Base-by-base conservation (phyloP, 2,113 vertebrate genomes). In the Eulemur macaco region DNA sequence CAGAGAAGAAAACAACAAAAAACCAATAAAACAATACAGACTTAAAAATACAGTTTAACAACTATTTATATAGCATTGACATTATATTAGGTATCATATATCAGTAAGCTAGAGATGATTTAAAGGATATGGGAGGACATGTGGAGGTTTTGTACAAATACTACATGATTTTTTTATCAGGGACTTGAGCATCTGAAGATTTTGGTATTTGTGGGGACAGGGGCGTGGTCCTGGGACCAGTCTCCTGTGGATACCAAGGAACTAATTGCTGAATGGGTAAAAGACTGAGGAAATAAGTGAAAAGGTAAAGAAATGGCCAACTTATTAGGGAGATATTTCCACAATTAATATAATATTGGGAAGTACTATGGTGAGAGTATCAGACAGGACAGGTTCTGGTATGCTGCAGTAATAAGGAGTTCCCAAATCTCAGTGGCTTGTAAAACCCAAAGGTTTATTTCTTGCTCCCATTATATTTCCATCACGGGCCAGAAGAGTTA, bases 371-470 rank as follows among this genome's bases (percentile, higher is more conserved):
- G 20, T 54, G 5, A 56, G 29, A 12, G 6, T n/a, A 54, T 84
- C 37, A 92, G 90, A 68, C 31, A 88, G 86, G 47, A 31, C n/a
- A 58, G 18, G 29, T 85, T 63, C 56, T 63, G 13, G 25, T 42
- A 54, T 29, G 71, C 27, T 73, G 18, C 15, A 37, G 47, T 85
- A 89, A 88, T 52, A 77, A 91, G 54, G 66, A 78, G 31, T 3
- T 14, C 37, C 37, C 11, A 50, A n/a, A 37, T 92, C 66, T 52
- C 39, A 10, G 60, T 6, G 6, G 60, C 21, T 88, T 81, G 34
- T 95, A 82, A 93, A 85, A 78, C 29, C 12, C 17, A 47, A 63
- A 96, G 20, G 31, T 45, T 84, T 45, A 12, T 91, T 94, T 97
- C 66, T 52, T 66, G 12, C 20, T 90, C 27, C 13, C 34, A 3